Base-by-base conservation (phyloP, 2,797 vertebrate species). In the Buceros bicornis region DNA sequence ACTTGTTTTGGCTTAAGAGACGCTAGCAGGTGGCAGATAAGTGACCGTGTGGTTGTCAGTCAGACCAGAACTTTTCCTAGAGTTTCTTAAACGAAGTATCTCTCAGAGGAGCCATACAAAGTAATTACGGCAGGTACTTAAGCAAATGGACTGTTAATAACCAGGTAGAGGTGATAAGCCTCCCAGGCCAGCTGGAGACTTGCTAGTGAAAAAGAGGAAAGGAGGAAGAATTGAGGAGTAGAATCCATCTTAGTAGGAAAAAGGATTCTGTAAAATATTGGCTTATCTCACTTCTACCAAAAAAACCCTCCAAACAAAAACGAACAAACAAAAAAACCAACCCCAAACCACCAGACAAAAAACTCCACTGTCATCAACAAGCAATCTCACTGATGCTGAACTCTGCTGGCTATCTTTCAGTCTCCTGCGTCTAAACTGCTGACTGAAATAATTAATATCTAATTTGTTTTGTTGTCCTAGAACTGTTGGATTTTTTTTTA, bases 111-210 rank as follows among this genome's bases (percentile, higher is more conserved):
- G 96, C 95, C 81, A 97, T 97, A 94, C 94, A 95, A 97, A 95
- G 97, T 97, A 98, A 98, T 98, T 98, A 98, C 83, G 94, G 97
- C 93, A 96, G 97, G 97, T 98, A 98, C 97, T 98, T 98, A 98
- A 98, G 98, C 97, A 98, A 98, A 98, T 98, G 97, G 97, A 96
- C 97, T 98, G 98, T 98, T 98, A 98, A 98, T 98, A 98, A 97
- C 96, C 97, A 98, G 97, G 94, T 70, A 98, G 98, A 98, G 98
- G 97, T 98, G 98, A 98, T 97, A 96, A 97, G 96, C 93, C 92
- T 98, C 98, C 98, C 97, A 97, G 97, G 94, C 98, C 98, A 98
- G 98, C 98, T 98, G 98, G 98, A 98, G 95, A 91, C 89, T 80
- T 94, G 93, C 82, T 97, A 94, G 94, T 85, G 91, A 94, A 69